A percentile compares a stretch with the other conserved stretches of the same genome.
phyloP scores from a whole-genome alignment of 1,140 invertebrate genomes.

The Caenorhabditis tropicalis region DNA sequence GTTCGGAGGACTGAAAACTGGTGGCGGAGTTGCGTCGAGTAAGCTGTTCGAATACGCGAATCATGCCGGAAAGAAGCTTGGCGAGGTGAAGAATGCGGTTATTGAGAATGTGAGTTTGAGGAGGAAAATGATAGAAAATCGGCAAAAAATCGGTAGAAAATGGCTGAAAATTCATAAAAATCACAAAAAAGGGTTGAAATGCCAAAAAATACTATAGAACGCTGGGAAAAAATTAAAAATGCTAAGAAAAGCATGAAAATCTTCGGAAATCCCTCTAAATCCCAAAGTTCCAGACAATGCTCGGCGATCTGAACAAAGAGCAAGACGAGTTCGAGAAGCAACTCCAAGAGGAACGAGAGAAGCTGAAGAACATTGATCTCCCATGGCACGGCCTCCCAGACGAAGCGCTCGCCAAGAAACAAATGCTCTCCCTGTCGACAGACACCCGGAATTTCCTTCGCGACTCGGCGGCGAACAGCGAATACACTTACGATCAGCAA shows the following conservation, averaged over 20 bases:
- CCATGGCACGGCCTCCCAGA: conserved; percentile 64
- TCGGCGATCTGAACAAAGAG: conserved; percentile 55
- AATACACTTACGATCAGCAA: conserved; percentile 90
- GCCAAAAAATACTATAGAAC: too few species aligned
- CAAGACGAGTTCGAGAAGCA: conserved; percentile 59
- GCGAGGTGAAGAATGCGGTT: conserved; percentile 48
- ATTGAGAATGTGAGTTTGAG: conserved; percentile 29
- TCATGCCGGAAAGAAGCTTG: conserved; percentile 46
- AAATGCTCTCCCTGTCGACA: conserved; percentile 65
- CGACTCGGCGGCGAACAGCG: conserved; percentile 85
- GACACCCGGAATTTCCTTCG: conserved; percentile 93
- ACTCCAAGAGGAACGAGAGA: conserved; percentile 57
- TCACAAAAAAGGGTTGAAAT: too few species aligned
- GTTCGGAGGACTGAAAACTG: conserved; percentile 13
- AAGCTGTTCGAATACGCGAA: conserved; percentile 46
- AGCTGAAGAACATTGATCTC: conserved; percentile 24
- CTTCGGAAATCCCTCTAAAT: too few species aligned
- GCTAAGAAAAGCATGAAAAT: too few species aligned
- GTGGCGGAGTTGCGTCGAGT: neutral
- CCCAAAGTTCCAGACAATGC: conserved; percentile 48
- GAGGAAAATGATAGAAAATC: neutral
- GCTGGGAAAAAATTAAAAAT: too few species aligned
- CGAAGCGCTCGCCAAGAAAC: conserved; percentile 59
- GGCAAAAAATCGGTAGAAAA: too few species aligned
- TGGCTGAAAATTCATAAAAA: too few species aligned